Evolutionary conservation across 2,888 invertebrate genomes (phyloP), one percentile per base, ranked within the genome.

Genomic region (Drosophila anomelani): DNA sequence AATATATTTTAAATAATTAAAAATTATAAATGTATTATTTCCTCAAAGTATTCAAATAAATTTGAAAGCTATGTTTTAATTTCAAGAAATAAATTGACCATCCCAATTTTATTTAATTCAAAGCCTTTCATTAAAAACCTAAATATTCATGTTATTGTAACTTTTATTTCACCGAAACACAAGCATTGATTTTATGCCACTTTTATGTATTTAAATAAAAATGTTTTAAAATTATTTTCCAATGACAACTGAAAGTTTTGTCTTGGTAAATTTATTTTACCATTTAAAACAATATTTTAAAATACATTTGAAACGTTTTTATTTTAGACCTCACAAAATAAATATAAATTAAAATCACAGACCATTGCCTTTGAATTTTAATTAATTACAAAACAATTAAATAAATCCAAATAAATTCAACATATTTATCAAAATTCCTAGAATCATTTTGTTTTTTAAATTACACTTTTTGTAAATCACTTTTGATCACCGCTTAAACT

Each of bases 141-240:
- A 29, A 26, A 26, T 1, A 29, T 10, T n/a, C 4, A n/a, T 17
- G 2, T 47, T 10, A n/a, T 29, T 47, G 0, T 47, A 47, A 17
- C 1, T 32, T 32, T 17, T 12, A 17, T 7, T 17, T 17, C 0
- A 32, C 7, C 1, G 2, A 0, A 32, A 20, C 13, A 13, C 17
- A 4, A n/a, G 0, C 8, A 7, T 0, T 0, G 0, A 17, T 13
- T 32, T 13, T 32, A n/a, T n/a, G 0, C 0, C 17, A 47, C 17
- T 7, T 47, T 32, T 10, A 12, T 0, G 0, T 12, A 4, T 13
- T 49, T 1, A 0, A 17, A 13, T 17, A 13, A 2, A 8, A 32
- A 20, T 17, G 7, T 17, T 32, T 8, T 13, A 13, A 29, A 7
- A 17, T 20, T 49, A 13, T 34, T 51, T 34, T 20, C 1, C 17